These are phyloP conservation scores for Lasius fuliginosus DNA, from an alignment of 2,888 invertebrate genomes.

Conservation along the genomic window DNA sequence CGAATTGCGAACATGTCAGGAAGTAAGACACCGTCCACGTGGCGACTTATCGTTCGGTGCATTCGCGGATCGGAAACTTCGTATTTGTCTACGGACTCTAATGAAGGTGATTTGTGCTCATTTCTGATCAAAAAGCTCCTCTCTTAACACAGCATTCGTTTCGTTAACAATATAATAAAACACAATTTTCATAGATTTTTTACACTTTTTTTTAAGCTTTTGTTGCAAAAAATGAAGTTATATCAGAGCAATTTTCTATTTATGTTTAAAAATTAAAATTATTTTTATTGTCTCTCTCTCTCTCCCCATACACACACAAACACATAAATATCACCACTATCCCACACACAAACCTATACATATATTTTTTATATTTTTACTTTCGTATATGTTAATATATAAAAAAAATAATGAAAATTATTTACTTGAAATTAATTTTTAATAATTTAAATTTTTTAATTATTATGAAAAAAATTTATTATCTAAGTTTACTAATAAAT, in stretches of 20 bases:
- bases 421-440: background rate
- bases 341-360: background rate
- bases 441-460: background rate
- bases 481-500: conserved; percentile 9
- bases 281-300: background rate
- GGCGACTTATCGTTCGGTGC: conserved; percentile 46
- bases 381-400: background rate
- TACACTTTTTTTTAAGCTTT: background rate
- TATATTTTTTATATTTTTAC: background rate
- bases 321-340: too few relatives aligned
- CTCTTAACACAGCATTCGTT: background rate
- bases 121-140: background rate
- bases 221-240: background rate
- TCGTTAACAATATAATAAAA: background rate
- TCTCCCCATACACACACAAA: too few relatives aligned
- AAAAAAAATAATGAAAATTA: conserved; percentile 16
- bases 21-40: conserved; percentile 54
- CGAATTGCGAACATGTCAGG: conserved; percentile 55
- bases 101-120: conserved; percentile 1
- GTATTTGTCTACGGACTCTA: conserved; percentile 26
- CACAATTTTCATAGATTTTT: background rate
- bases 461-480: background rate
- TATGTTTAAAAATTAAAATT: background rate
- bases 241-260: background rate
- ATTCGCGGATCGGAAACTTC: conserved; percentile 18